Conservation (phyloP, 1,140 invertebrate species). For the Aradophagus sp. region DNA sequence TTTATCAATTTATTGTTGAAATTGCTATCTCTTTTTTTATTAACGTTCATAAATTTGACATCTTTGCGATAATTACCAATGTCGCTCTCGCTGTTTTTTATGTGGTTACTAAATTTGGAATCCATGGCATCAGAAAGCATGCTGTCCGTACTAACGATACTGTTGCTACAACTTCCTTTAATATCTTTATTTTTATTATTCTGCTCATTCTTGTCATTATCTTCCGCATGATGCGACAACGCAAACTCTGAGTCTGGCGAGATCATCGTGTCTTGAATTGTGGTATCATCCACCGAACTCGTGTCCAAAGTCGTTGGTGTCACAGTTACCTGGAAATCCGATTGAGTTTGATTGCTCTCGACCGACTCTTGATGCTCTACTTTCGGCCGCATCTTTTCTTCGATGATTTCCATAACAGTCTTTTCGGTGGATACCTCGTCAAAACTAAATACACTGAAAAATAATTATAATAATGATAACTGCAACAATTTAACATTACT, state of each 20-base stretch:
- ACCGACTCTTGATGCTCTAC: too few species aligned
- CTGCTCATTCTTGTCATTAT: conserved; percentile 46
- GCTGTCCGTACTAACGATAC: conserved; percentile 67
- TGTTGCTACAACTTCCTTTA: conserved; percentile 65
- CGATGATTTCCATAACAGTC: conserved; percentile 36
- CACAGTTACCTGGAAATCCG: too few species aligned
- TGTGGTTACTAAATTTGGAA: conserved; percentile 60
- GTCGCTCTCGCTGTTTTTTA: conserved; percentile 71
- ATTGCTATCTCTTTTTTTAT: too few species aligned
- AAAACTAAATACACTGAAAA: conserved; percentile 61
- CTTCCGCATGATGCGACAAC: conserved; percentile 58
- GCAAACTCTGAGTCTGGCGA: conserved; percentile 70
- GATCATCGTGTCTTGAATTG: conserved; percentile 68
- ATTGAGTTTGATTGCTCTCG: too few species aligned
- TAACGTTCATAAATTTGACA: too few species aligned
- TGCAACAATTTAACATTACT: too few species aligned
- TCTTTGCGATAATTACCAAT: too few species aligned
- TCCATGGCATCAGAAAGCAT: conserved; percentile 65
- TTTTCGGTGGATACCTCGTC: conserved; percentile 43
- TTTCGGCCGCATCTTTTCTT: too few species aligned
- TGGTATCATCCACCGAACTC: conserved; percentile 60
- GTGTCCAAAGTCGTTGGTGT: too few species aligned
- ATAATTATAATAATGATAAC: conserved; percentile 4
- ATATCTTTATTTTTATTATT: conserved; percentile 37
- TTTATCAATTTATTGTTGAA: too few species aligned